Conservation (phyloP, 2,113 vertebrate genomes). For the Ammodytes dubius region DNA sequence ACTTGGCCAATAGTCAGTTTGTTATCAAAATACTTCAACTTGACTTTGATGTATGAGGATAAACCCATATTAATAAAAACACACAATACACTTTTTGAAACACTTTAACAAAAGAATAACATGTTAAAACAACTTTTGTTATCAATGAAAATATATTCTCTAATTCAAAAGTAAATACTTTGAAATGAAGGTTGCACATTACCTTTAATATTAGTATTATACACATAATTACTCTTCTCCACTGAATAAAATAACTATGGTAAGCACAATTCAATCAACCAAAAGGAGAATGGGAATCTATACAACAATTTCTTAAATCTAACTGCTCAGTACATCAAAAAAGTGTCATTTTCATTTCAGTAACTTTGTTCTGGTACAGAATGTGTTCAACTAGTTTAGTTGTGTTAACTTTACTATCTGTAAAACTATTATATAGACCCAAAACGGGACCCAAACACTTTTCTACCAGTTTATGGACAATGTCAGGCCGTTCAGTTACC, state of each 20-base stretch:
- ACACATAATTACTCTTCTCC: slow-evolving; percentile 5
- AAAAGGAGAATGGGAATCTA: not conserved
- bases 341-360: not conserved
- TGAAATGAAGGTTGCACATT: slow-evolving; percentile 19
- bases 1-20: not conserved
- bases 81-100: not conserved
- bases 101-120: slow-evolving; percentile 7
- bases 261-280: slow-evolving; percentile 10
- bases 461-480: not conserved
- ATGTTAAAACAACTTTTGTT: slow-evolving; percentile 26
- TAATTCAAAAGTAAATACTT: slow-evolving; percentile 69
- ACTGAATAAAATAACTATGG: slow-evolving; percentile 12
- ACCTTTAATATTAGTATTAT: slow-evolving; percentile 37
- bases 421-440: not conserved
- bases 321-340: not conserved
- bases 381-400: not conserved
- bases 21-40: not conserved
- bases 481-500: not conserved
- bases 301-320: not conserved
- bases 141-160: slow-evolving; percentile 51
- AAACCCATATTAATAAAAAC: not conserved
- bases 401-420: slow-evolving; percentile 1
- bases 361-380: not conserved
- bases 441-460: not conserved
- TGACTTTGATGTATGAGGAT: not conserved